Conservation (phyloP, 2,888 invertebrate species). For the Mesochorus sp. region DNA sequence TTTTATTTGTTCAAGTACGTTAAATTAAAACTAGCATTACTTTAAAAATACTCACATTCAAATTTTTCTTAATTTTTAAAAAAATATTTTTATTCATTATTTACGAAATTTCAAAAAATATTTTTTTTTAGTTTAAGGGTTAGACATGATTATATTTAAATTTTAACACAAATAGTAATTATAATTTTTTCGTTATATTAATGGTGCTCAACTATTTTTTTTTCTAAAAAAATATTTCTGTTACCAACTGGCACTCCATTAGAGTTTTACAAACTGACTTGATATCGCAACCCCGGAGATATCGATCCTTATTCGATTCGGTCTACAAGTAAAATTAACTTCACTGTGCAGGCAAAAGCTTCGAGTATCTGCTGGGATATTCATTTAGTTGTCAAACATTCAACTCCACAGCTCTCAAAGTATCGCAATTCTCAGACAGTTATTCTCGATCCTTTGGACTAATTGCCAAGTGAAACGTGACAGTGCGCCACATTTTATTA, state of each 20-base stretch:
- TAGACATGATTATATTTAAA: too few species aligned
- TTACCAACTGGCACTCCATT: background rate
- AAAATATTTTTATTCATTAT: background rate
- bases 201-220: background rate
- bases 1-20: too few species aligned
- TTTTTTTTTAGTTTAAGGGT: too few species aligned
- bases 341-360: background rate
- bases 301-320: constrained; percentile 27
- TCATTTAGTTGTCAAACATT: constrained; percentile 11
- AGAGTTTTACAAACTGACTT: background rate
- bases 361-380: constrained; percentile 2
- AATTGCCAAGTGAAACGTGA: constrained; percentile 9
- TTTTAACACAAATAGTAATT: background rate
- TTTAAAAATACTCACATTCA: too few species aligned
- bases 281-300: constrained; percentile 40
- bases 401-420: background rate
- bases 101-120: background rate
- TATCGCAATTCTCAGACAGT: constrained; percentile 3
- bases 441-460: background rate
- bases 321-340: constrained; percentile 25
- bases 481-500: too few species aligned
- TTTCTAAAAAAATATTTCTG: too few species aligned
- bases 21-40: too few species aligned
- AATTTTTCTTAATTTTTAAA: background rate
- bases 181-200: background rate